Conservation (phyloP, 2,888 invertebrate species). For the Baccha elongata region DNA sequence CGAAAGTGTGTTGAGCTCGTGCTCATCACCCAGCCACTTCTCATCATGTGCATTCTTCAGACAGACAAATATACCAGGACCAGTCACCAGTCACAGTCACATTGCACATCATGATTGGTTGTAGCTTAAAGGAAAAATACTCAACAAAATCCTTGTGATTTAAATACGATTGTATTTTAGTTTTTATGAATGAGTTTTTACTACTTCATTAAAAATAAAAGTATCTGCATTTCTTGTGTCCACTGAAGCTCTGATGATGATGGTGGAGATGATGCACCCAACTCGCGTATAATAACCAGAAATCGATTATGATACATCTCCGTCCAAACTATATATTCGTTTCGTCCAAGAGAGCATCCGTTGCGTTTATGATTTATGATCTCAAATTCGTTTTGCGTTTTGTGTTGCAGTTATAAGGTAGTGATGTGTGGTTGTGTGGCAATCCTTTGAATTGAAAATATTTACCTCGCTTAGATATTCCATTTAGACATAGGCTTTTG, state of each 20-base stretch:
- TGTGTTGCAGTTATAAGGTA: constrained; percentile 45
- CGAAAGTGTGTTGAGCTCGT: constrained; percentile 69
- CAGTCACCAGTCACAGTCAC: constrained; percentile 7
- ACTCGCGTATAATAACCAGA: constrained; percentile 79
- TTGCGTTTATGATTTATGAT: constrained; percentile 70
- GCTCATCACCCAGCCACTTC: constrained; percentile 51
- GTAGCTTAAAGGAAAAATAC: constrained; percentile 25
- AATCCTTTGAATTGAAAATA: constrained; percentile 50
- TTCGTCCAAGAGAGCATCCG: constrained; percentile 24
- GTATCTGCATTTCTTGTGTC: constrained; percentile 52
- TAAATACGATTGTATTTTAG: constrained; percentile 31
- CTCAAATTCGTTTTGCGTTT: constrained; percentile 62
- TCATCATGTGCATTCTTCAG: not conserved
- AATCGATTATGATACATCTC: constrained; percentile 81
- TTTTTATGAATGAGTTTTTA: constrained; percentile 82
- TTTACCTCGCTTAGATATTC: constrained; percentile 38
- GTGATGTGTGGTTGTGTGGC: no score
- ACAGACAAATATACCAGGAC: not conserved
- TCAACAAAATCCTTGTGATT: constrained; percentile 13
- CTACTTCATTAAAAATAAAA: constrained; percentile 82
- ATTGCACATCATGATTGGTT: constrained; percentile 23
- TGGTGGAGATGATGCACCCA: constrained; percentile 32
- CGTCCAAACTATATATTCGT: constrained; percentile 10
- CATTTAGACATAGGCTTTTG: constrained; percentile 62
- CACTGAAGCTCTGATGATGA: not conserved